phyloP scores from a whole-genome alignment of 2,797 vertebrate species.

The Pseudochirops cupreus region DNA sequence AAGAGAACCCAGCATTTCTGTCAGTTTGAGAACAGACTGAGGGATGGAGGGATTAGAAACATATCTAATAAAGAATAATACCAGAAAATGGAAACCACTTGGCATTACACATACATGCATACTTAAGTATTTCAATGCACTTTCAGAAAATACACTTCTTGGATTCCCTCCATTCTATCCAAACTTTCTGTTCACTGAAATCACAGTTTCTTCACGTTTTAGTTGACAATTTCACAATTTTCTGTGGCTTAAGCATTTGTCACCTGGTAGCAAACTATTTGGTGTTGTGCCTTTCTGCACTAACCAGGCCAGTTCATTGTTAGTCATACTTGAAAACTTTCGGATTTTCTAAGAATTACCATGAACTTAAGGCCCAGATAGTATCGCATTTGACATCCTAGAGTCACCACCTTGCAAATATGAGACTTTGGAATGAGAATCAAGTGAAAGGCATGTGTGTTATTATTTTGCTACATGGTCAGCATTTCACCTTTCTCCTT shows the following conservation, averaged over 20 bases:
- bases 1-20: not conserved
- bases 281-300: not conserved
- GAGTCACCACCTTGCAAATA: not conserved
- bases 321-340: not conserved
- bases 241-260: not conserved
- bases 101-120: not conserved
- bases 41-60: not conserved
- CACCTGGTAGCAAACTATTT: not conserved
- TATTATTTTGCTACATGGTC: not conserved
- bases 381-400: not conserved
- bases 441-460: not conserved
- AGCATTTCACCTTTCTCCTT: not conserved
- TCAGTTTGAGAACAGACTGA: not conserved
- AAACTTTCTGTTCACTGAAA: not conserved
- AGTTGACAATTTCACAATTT: not conserved
- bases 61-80: not conserved
- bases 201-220: not conserved
- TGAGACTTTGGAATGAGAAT: not conserved
- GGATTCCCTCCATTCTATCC: not conserved
- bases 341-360: not conserved
- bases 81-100: not conserved
- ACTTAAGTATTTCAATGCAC: not conserved
- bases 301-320: not conserved
- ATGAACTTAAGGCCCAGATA: not conserved
- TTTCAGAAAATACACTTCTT: not conserved